phyloP scores from a whole-genome alignment of 2,888 invertebrate species.

The Acleris literana region DNA sequence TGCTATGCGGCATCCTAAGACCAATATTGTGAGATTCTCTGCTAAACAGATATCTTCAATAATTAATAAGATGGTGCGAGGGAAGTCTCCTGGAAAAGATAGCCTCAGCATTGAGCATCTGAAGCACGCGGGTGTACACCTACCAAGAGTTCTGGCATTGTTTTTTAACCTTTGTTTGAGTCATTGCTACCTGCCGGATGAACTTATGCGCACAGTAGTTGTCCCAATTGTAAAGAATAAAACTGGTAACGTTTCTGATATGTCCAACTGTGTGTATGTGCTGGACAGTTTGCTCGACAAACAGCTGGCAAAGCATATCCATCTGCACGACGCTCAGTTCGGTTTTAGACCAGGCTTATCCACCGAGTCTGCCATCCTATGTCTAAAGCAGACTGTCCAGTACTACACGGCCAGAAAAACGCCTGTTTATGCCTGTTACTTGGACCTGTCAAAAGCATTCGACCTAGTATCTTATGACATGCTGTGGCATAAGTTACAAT shows the following conservation, averaged over 20 bases:
- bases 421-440: background rate
- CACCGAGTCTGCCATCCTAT: background rate
- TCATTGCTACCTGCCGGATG: too few species aligned
- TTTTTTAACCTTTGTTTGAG: too few species aligned
- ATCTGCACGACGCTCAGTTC: background rate
- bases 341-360: background rate
- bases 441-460: background rate
- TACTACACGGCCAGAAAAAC: background rate
- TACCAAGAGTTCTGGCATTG: too few species aligned
- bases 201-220: too few species aligned
- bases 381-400: too few species aligned
- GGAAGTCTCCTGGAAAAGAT: too few species aligned
- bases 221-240: background rate
- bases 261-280: background rate
- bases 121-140: too few species aligned
- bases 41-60: too few species aligned
- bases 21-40: too few species aligned
- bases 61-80: too few species aligned
- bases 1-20: too few species aligned
- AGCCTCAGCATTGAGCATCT: too few species aligned
- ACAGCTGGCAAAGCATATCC: background rate
- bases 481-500: background rate
- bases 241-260: background rate
- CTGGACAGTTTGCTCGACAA: background rate
- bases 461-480: background rate